Base-by-base conservation (phyloP, 2,888 invertebrate genomes). In the Drosophila neutralis region DNA sequence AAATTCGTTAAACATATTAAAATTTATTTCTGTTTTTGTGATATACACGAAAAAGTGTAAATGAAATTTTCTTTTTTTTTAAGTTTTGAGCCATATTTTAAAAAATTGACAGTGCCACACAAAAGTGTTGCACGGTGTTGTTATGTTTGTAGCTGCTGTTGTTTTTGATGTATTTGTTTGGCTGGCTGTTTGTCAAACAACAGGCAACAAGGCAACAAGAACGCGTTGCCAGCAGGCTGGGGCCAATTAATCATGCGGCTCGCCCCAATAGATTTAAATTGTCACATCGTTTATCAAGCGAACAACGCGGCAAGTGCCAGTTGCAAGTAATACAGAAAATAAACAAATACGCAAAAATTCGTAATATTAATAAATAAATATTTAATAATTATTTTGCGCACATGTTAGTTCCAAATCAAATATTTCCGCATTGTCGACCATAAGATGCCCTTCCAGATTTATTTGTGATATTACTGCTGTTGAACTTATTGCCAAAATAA, bases 181-280 rank as follows among this genome's bases (percentile, higher is more conserved):
- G 71, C 58, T 76, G 45, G 27, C 61, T 77, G 78, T 85, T 69
- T 77, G 78, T 85, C 84, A 72, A 68, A 57, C 58, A 45, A 45
- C 21, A 10, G 31, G 31, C 31, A 31, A 31, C 31, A 31, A 15
- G 45, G 64, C 21, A 54, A 18, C 56, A 53, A 49, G 61, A 76
- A 57, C 68, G 71, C 59, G 65, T 48, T 57, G 73, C 59, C 60
- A 60, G 73, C 59, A 81, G 74, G 62, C 68, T 75, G 76, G 62
- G 52, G 60, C 78, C 85, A 87, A 87, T 87, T 89, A 85, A 87
- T 87, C 87, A 87, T 65, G 63, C 58, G 64, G 61, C 69, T 74
- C 66, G 85, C 80, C 83, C 90, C 87, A 83, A 87, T 89, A 83
- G 87, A 89, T 89, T 87, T 87, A 88, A 89, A 87, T 89, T 87